Evolutionary conservation across 2,113 vertebrate genomes (phyloP).

Genomic region (Australoheros scitulus): DNA sequence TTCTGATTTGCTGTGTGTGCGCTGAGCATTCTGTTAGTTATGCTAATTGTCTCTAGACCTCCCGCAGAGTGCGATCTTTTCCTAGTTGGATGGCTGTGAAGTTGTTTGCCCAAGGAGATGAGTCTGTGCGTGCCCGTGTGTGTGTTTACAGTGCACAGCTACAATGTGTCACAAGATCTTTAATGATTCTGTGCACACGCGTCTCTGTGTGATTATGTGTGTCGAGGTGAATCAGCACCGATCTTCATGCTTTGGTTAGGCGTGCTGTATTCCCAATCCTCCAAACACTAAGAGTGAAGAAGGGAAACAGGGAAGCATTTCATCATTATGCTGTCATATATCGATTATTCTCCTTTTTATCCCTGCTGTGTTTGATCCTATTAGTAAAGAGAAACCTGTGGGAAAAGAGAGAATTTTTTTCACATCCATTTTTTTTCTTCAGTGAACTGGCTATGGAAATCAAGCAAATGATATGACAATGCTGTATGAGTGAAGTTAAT

Average conservation of each 20-base stretch:
- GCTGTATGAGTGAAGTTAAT: conserved; percentile 25
- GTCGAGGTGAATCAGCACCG: conserved; percentile 40
- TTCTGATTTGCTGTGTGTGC: conserved; percentile 42
- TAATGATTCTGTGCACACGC: conserved; percentile 44
- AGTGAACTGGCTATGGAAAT: conserved; percentile 36
- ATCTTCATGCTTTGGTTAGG: conserved; percentile 36
- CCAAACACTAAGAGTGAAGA: conserved; percentile 41
- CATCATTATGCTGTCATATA: conserved; percentile 47
- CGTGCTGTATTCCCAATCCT: conserved; percentile 44
- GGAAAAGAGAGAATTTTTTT: conserved; percentile 23
- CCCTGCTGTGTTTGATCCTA: conserved; percentile 46
- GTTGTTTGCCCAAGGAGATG: conserved; percentile 75
- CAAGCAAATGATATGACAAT: conserved; percentile 18
- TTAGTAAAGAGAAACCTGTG: conserved; percentile 52
- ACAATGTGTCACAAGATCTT: conserved; percentile 55
- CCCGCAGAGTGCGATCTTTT: conserved; percentile 61
- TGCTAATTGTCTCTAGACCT: conserved; percentile 75
- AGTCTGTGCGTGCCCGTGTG: conserved; percentile 39
- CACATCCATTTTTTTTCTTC: background rate
- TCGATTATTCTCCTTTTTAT: conserved; percentile 55
- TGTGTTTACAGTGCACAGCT: conserved; percentile 55
- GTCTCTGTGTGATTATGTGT: conserved; percentile 56
- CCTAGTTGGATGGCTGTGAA: conserved; percentile 72
- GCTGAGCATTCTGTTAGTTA: conserved; percentile 73
- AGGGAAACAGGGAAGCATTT: conserved; percentile 37